Evolutionary conservation across 2,888 invertebrate species (phyloP), one percentile per base, ranked within the genome.

Genomic region (Orchesellides sinensis): DNA sequence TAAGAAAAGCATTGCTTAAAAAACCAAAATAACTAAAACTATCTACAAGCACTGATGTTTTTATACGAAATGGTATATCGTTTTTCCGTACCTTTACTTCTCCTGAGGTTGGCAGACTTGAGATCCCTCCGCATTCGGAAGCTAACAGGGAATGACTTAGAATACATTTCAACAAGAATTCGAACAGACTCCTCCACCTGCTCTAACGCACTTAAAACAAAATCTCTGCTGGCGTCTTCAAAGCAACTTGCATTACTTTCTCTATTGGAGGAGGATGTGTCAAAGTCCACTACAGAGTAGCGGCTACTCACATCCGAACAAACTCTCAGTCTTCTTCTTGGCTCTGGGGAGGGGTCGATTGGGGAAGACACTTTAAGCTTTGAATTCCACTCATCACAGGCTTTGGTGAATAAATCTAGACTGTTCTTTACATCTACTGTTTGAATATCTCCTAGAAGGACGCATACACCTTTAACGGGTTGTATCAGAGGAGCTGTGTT

Each of bases 401-500:
- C 92, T 82, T 92, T 92, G 0, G 92, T 91, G 85, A 93, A 93
- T 83, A 92, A 92, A 70, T 93, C 93, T 19, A 98, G 91, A 23
- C 96, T 94, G 87, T 95, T 93, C 6, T 95, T 94, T 21, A 98
- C 93, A 89, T 98, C 96, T 49, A 95, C 91, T 0, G 97, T 98
- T 90, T 98, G 97, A 0, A 98, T 93, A 72, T 94, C 95, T 19
- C 96, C 96, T 87, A 98, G 93, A 19, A 96, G 91, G 29, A 96
- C 95, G 89, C 97, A 96, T 45, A 98, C 94, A 0, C 97, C 96
- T 91, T 98, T 98, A 0, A 98, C 96, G 0, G 96, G 95, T 90
- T 98, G 98, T 56, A 95, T 93, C 59, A 97, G 95, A 3, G 95
- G 93, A n/a, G 92, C 92, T 25, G 94, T 92, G 88, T 93, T 93